Conservation (phyloP, 2,797 vertebrate genomes). For the Macropodus opercularis region DNA sequence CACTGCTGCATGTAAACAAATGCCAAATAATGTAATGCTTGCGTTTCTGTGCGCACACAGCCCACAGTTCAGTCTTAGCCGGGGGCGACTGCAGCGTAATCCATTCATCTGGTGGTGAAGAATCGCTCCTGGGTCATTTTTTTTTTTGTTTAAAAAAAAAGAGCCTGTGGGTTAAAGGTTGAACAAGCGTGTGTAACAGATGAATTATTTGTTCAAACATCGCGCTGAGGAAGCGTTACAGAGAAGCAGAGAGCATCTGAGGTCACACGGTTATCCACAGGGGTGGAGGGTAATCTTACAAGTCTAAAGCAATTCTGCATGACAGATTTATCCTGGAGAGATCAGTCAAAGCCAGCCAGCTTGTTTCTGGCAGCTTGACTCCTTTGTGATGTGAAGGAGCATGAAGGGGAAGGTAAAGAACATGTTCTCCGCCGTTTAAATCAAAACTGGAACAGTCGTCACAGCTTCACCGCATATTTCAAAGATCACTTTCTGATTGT, state of each 20-base stretch:
- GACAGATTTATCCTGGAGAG: neutral
- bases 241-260: constrained; percentile 12
- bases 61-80: neutral
- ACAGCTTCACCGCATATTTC: constrained; percentile 9
- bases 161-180: constrained; percentile 16
- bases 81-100: neutral
- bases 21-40: constrained; percentile 20
- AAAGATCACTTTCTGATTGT: constrained; percentile 38
- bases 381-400: constrained; percentile 10
- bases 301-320: constrained; percentile 7
- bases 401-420: neutral
- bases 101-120: neutral
- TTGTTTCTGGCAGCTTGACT: constrained; percentile 11
- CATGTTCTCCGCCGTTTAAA: constrained; percentile 8
- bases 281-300: constrained; percentile 2
- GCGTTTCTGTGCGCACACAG: constrained; percentile 1
- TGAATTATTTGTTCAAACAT: constrained; percentile 19
- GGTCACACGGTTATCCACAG: constrained; percentile 22
- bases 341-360: constrained; percentile 11
- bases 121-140: constrained; percentile 15
- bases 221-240: constrained; percentile 17
- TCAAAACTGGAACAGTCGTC: constrained; percentile 6
- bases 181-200: constrained; percentile 10
- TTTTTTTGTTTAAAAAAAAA: neutral
- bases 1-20: constrained; percentile 43